Percentiles rank a stretch among this genome's conserved stretches.
Evolutionary conservation across 2,888 invertebrate genomes (phyloP).

Genomic region (Drosophila ochracea): DNA sequence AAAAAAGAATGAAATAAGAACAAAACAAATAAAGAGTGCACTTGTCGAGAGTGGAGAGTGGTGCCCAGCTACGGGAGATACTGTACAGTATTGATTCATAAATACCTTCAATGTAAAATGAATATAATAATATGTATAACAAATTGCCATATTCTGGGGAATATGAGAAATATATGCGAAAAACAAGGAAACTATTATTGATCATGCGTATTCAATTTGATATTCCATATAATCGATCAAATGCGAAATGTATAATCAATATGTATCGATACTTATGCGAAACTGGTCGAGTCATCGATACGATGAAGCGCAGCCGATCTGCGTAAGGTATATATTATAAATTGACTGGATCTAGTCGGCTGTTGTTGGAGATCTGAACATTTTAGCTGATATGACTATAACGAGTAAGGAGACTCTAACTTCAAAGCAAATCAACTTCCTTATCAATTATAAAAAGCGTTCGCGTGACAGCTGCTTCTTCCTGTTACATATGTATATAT

Average conservation of each 20-base stretch:
- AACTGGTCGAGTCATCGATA: background rate
- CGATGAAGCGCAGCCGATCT: background rate
- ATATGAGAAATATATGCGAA: background rate
- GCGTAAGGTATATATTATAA: background rate
- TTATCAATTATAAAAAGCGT: background rate
- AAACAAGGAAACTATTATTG: background rate
- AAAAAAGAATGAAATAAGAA: conserved; percentile 27
- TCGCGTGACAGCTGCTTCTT: background rate
- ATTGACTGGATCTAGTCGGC: background rate
- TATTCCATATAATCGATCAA: background rate
- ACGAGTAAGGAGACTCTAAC: background rate
- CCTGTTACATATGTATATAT: background rate
- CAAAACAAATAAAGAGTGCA: conserved; percentile 14
- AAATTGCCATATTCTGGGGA: background rate
- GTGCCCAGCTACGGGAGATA: background rate
- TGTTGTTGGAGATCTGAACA: background rate
- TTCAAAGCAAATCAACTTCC: background rate
- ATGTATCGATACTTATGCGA: background rate
- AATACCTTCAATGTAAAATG: background rate
- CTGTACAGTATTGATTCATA: background rate
- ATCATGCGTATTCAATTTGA: background rate
- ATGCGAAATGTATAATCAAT: background rate
- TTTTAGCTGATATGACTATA: background rate
- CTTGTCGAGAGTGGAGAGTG: background rate
- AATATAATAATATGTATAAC: background rate